A percentile compares a stretch with the other conserved stretches of the same genome.
Conservation (phyloP, 2,888 invertebrate species). For the Eupithecia abbreviata region DNA sequence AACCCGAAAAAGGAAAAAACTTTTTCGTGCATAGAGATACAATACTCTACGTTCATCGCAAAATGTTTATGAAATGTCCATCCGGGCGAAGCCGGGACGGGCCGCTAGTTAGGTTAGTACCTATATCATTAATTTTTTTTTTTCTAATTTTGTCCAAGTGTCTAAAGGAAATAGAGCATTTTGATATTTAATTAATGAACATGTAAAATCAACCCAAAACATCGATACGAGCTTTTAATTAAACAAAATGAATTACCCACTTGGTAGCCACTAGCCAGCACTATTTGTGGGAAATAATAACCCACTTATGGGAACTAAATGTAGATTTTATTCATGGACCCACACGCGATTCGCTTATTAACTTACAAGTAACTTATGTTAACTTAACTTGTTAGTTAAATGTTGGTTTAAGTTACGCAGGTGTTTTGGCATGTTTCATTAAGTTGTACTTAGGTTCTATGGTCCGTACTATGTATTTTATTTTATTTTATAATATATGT, state of each 20-base stretch:
- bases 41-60: too few species aligned
- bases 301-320: slow-evolving; percentile 61
- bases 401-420: slow-evolving; percentile 40
- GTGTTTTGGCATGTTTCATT: slow-evolving; percentile 46
- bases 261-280: slow-evolving; percentile 8
- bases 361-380: slow-evolving; percentile 38
- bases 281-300: slow-evolving; percentile 44
- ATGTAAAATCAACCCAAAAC: slow-evolving; percentile 26
- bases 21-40: too few species aligned
- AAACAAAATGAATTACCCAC: slow-evolving; percentile 27
- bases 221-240: slow-evolving; percentile 34
- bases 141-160: too few species aligned
- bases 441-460: slow-evolving; percentile 11
- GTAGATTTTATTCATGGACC: slow-evolving; percentile 54
- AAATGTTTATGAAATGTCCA: too few species aligned
- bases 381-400: slow-evolving; percentile 27
- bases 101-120: too few species aligned
- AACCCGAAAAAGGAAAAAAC: too few species aligned
- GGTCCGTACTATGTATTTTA: too few species aligned
- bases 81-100: too few species aligned
- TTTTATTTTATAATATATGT: too few species aligned
- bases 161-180: too few species aligned
- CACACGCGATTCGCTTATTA: slow-evolving; percentile 68
- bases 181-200: slow-evolving; percentile 9
- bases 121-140: too few species aligned